Base-by-base conservation (phyloP, 2,797 vertebrate species). In the Melanotaenia trifasciata region DNA sequence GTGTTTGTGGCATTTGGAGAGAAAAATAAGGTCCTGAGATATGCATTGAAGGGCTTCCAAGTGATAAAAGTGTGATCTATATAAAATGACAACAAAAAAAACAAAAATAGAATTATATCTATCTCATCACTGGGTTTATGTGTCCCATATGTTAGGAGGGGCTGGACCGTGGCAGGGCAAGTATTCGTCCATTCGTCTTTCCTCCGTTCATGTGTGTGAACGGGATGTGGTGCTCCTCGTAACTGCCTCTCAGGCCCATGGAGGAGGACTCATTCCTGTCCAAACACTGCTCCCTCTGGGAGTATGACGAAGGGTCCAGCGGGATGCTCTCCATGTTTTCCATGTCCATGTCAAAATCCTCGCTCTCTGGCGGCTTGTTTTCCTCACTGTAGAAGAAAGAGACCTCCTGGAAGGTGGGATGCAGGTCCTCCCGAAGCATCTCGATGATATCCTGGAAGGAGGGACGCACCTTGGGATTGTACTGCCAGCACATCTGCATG, bases 291-390 rank as follows among this genome's bases (percentile, higher is more conserved):
- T 97, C 96, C 84, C 95, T 93, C 91, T 97, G 96, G 0, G 95
- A 95, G 92, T 96, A 98, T 0, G 96, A 97, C 26, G 96, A 96
- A 1, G 96, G 96, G 83, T 99, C 98, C 20, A 99, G 93, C 0
- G 97, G 97, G 81, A 98, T 97, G 84, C 96, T 99, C 93, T 99
- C 97, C 97, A 99, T 99, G 94, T 98, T 98, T 79, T 99, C 97
- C 18, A 98, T 94, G 94, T 99, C 98, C 93, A 98, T 90, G 92
- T 99, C 97, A 4, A 97, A 95, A 81, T 98, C 97, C 74, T 99
- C 97, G 0, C 82, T 95, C 76, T 99, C 97, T 0, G 96, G 96
- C 0, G 96, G 96, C 87, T 98, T 98, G 95, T 99, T 99, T 87
- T 98, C 98, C 83, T 97, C 96, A 0, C 98, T 99, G 94, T 98